Evolutionary conservation across 2,113 vertebrate genomes (phyloP).

Genomic region (Cisticola juncidis): DNA sequence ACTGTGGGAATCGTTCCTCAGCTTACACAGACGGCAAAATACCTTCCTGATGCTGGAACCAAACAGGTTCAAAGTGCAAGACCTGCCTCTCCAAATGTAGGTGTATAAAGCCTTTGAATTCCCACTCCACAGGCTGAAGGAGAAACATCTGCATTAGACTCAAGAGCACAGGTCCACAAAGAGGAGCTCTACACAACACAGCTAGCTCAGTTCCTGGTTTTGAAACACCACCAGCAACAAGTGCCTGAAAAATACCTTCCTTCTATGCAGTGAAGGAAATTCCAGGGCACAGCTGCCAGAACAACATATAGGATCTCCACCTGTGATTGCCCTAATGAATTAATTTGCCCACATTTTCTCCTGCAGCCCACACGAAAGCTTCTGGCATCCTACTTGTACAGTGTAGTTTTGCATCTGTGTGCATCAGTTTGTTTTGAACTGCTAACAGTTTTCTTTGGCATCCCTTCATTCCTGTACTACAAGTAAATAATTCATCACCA

Average conservation of each 20-base stretch:
- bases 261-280: neutral
- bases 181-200: neutral
- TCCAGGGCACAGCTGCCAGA: neutral
- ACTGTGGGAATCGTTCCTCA: neutral
- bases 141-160: neutral
- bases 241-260: neutral
- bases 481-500: neutral
- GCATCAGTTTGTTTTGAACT: neutral
- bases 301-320: neutral
- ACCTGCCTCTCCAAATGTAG: neutral
- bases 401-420: accelerated
- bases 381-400: neutral
- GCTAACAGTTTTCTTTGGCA: neutral
- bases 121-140: accelerated
- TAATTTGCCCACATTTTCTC: neutral
- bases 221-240: neutral
- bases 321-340: neutral
- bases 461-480: neutral
- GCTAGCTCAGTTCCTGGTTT: neutral
- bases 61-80: neutral
- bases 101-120: neutral
- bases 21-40: neutral
- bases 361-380: neutral
- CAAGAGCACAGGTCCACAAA: neutral
- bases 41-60: neutral